Base-by-base conservation (phyloP, 2,113 vertebrate genomes). In the Martes martes region DNA sequence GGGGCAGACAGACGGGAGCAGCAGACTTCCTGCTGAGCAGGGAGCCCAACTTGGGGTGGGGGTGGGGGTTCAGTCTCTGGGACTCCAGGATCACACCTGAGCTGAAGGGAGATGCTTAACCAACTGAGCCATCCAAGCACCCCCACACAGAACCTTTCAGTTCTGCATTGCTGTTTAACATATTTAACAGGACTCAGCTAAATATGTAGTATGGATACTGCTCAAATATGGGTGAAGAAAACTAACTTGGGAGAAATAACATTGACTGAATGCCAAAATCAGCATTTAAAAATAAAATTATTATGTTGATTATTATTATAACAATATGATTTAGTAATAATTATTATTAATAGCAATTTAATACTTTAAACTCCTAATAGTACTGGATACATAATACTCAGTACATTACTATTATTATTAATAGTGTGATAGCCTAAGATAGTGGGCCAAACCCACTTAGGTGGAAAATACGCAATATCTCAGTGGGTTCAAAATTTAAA, bases 401-500 rank as follows among this genome's bases (percentile, higher is more conserved):
- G 33, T 73, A 92, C 94, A 65, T 90, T 73, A 18, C 21, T 80
- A 73, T 57, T 59, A 45, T 47, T 59, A 57, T 81, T 76, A 84
- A 52, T 59, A 52, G 28, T 42, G 5, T 47, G 6, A 69, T 69
- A 94, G 21, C 11, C n/a, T 87, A 74, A 18, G 84, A 76, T 65
- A 87, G 94, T 45, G 11, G 14, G 0, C 2, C 33, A 82, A 67
- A 55, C n/a, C 13, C n/a, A 59, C 9, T 45, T 82, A 59, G 11
- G 3, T 82, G 5, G 23, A 82, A 93, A 95, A 87, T 36, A 69
- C 6, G 76, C 59, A 74, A 36, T 69, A 95, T 65, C 74, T 94
- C 13, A 74, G 76, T 95, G 47, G 16, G 18, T 87, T 87, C 81
- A 87, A 94, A 95, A 87, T 59, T 76, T 82, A 87, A 91, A 82